Evolutionary conservation across 2,888 invertebrate species (phyloP).

Genomic region (Galerucella nymphaeae): DNA sequence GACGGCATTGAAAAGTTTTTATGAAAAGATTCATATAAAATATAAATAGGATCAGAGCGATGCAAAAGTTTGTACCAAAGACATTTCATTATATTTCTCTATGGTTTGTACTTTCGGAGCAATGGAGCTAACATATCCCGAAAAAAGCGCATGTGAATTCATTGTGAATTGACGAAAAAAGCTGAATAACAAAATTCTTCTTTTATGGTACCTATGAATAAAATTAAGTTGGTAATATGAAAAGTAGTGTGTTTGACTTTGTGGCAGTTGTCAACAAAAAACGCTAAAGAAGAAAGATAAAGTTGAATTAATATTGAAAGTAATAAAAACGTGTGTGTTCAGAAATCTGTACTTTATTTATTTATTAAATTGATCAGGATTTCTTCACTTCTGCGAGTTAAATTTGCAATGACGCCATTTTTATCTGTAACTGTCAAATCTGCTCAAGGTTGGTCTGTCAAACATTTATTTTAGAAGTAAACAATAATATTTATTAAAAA

Average conservation of each 20-base stretch:
- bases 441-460: slow-evolving; percentile 58
- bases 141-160: neutral
- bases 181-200: too few relatives aligned
- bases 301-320: slow-evolving; percentile 10
- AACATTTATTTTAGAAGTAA: slow-evolving; percentile 59
- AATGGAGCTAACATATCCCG: neutral
- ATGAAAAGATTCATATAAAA: too few relatives aligned
- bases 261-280: slow-evolving; percentile 53
- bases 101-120: too few relatives aligned
- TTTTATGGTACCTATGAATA: too few relatives aligned
- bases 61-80: too few relatives aligned
- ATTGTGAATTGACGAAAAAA: neutral
- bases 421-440: slow-evolving; percentile 58
- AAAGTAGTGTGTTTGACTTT: slow-evolving; percentile 58
- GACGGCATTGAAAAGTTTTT: too few relatives aligned
- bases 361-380: neutral
- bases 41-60: too few relatives aligned
- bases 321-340: neutral
- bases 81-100: too few relatives aligned
- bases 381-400: slow-evolving; percentile 21
- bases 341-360: neutral
- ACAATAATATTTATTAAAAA: slow-evolving; percentile 58
- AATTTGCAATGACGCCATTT: slow-evolving; percentile 58
- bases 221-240: slow-evolving; percentile 43
- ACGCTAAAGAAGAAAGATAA: slow-evolving; percentile 24